These are phyloP conservation scores for Anser cygnoides DNA, from an alignment of 2,113 vertebrate genomes.

Conservation along the genomic window DNA sequence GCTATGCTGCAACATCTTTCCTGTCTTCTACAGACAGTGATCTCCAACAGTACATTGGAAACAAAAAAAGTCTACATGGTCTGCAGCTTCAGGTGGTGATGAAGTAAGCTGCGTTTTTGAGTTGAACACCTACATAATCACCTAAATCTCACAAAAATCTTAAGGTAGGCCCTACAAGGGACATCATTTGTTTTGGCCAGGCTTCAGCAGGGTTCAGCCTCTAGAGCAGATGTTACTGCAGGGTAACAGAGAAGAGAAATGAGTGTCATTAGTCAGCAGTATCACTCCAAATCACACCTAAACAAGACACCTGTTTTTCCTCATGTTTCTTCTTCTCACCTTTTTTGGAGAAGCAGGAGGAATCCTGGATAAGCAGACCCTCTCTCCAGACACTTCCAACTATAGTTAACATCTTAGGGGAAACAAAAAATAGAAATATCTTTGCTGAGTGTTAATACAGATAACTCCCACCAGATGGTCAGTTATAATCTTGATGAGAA, in stretches of 20 bases:
- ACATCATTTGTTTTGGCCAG: not conserved
- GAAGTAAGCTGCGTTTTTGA: not conserved
- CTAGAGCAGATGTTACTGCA: not conserved
- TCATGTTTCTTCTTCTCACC: not conserved
- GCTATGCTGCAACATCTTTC: not conserved
- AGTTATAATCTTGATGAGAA: not conserved
- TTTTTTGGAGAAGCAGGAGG: not conserved
- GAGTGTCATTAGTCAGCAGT: not conserved
- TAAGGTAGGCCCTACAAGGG: not conserved
- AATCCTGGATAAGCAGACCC: not conserved
- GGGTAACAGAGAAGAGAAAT: not conserved
- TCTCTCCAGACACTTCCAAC: not conserved
- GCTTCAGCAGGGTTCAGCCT: not conserved
- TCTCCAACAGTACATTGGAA: not conserved
- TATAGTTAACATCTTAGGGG: not conserved
- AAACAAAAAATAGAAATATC: not conserved
- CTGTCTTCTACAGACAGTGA: not conserved
- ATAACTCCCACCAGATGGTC: not conserved
- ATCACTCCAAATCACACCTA: not conserved
- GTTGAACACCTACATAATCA: not conserved
- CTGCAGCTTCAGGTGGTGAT: not conserved
- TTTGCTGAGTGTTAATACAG: not conserved
- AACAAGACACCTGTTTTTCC: accelerated
- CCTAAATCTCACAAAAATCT: not conserved
- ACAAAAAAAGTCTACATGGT: not conserved